A percentile compares a stretch with the other conserved stretches of the same genome.
phyloP scores from a whole-genome alignment of 2,888 invertebrate genomes.

The Oscheius sp. region DNA sequence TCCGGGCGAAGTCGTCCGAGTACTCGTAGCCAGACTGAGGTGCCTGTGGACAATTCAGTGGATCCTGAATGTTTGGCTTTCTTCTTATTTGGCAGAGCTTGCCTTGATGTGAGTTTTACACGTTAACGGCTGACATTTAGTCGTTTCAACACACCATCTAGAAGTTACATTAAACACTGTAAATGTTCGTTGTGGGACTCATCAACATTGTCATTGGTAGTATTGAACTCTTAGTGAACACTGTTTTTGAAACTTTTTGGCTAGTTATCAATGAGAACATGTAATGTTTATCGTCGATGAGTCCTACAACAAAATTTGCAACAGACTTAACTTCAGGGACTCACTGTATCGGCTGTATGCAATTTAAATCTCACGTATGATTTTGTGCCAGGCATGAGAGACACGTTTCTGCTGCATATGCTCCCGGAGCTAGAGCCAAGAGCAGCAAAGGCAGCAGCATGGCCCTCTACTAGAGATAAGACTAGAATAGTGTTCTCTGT shows the following conservation, averaged over 20 bases:
- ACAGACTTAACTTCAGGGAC: not conserved
- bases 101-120: slow-evolving; percentile 1
- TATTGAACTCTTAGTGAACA: not conserved
- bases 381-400: not conserved
- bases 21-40: not conserved
- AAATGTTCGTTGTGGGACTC: no score
- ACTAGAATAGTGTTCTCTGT: not conserved
- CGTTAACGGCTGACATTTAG: slow-evolving; percentile 3
- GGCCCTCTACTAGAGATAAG: not conserved
- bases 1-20: not conserved
- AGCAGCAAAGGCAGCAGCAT: not conserved
- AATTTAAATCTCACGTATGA: no score
- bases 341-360: not conserved
- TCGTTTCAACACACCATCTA: slow-evolving; percentile 15
- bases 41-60: not conserved
- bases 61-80: not conserved
- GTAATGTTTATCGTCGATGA: not conserved
- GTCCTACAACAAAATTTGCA: not conserved
- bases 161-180: no score
- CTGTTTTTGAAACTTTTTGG: not conserved
- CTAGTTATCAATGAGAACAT: not conserved
- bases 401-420: not conserved
- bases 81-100: no score
- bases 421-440: not conserved
- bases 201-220: not conserved